Conservation (phyloP, 2,113 vertebrate species). For the Paraplagusia blochii region DNA sequence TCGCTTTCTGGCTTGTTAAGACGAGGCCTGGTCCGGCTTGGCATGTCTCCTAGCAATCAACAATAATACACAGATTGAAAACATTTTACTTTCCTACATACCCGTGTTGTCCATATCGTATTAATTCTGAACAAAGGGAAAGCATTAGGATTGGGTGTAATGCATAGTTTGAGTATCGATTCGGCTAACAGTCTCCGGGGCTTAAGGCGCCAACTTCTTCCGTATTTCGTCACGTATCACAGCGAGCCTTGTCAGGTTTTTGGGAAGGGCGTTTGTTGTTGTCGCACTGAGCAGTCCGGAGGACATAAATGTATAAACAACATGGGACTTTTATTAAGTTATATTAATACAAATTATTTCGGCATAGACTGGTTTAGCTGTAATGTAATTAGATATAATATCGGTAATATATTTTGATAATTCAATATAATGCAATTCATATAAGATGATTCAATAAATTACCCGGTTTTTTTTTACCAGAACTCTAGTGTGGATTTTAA, state of each 20-base stretch:
- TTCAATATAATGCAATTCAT: no score
- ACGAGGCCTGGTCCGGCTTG: conserved; percentile 53
- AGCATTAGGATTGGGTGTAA: not conserved
- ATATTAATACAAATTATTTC: no score
- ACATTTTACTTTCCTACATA: conserved; percentile 38
- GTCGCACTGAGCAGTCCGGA: conserved; percentile 15
- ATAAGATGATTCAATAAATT: no score
- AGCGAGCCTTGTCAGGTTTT: not conserved
- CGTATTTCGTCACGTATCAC: conserved; percentile 56
- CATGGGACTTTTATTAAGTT: no score
- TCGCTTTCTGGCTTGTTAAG: no score
- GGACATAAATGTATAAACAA: no score
- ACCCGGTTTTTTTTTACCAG: no score
- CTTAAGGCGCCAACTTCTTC: conserved; percentile 74
- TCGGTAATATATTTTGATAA: no score
- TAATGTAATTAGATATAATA: no score
- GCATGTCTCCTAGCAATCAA: conserved; percentile 17
- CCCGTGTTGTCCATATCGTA: conserved; percentile 63
- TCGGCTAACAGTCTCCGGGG: conserved; percentile 37
- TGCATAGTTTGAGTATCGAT: conserved; percentile 42
- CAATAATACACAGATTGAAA: not conserved
- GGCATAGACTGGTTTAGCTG: no score
- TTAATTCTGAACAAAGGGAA: conserved; percentile 1
- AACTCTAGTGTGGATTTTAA: no score
- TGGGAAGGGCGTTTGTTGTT: conserved; percentile 33